phyloP scores from a whole-genome alignment of 2,888 invertebrate genomes.

The Eupithecia subfuscata region DNA sequence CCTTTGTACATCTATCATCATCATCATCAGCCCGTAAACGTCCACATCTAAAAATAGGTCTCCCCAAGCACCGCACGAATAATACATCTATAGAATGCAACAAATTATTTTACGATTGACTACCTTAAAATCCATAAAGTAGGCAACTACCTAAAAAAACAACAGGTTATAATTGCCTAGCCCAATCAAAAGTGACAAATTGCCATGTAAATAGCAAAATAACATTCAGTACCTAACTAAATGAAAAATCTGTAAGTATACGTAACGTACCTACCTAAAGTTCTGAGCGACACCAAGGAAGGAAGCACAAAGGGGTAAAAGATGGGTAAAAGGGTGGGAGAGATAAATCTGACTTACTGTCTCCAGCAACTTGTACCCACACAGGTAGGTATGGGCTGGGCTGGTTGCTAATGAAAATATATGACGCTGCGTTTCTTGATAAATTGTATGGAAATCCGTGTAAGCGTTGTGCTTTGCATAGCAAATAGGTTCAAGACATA shows the following conservation, averaged over 20 bases:
- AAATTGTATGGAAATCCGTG: constrained; percentile 37
- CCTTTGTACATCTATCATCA: too few species aligned
- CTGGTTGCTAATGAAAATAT: constrained; percentile 70
- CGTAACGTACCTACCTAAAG: too few species aligned
- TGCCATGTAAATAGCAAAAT: not conserved
- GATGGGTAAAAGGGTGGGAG: constrained; percentile 56
- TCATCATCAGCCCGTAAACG: too few species aligned
- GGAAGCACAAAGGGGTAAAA: constrained; percentile 39
- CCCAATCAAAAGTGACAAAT: not conserved
- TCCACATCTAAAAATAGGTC: too few species aligned
- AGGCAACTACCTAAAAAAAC: too few species aligned
- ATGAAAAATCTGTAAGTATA: not conserved
- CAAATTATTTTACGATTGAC: too few species aligned
- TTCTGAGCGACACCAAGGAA: constrained; percentile 61
- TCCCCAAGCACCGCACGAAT: too few species aligned
- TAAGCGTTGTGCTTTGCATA: constrained; percentile 4
- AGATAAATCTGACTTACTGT: constrained; percentile 79
- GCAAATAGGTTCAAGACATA: constrained; percentile 1
- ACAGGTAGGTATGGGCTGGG: constrained; percentile 53
- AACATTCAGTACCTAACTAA: not conserved
- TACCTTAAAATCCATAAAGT: too few species aligned
- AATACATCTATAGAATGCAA: too few species aligned
- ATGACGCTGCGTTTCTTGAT: constrained; percentile 51
- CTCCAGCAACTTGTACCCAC: constrained; percentile 51
- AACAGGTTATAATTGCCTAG: not conserved